These are phyloP conservation scores for Vireo griseus DNA, from an alignment of 2,797 vertebrate genomes.

Conservation along the genomic window DNA sequence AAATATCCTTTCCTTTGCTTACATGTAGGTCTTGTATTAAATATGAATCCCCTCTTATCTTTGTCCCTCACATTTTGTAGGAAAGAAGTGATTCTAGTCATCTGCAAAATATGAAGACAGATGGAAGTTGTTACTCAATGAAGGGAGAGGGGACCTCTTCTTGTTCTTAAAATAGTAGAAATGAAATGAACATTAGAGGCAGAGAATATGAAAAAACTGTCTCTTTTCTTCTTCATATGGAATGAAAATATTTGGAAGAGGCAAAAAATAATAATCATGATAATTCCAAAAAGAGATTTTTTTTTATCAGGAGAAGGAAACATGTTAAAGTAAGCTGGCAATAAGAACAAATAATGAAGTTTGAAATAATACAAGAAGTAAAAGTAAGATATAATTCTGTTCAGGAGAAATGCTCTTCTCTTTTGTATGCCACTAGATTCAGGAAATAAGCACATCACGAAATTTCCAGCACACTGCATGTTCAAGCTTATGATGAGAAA, in stretches of 20 bases:
- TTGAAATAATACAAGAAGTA: background rate
- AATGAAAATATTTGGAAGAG: background rate
- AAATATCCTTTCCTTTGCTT: background rate
- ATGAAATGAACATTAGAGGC: background rate
- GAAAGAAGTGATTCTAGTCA: background rate
- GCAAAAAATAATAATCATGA: background rate
- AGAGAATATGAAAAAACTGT: background rate
- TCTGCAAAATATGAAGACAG: background rate
- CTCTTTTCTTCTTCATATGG: background rate
- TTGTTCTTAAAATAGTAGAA: background rate
- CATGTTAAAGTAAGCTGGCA: background rate
- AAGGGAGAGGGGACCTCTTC: background rate
- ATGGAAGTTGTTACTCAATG: background rate
- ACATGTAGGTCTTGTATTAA: background rate
- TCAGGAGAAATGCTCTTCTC: background rate
- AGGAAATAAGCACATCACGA: background rate
- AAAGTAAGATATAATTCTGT: background rate
- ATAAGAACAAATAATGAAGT: background rate
- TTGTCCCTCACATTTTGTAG: background rate
- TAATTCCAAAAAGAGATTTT: background rate
- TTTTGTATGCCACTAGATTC: background rate
- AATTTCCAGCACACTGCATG: background rate
- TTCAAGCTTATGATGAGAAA: background rate
- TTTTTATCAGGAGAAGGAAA: background rate
- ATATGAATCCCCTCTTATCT: background rate